These are phyloP conservation scores for Drosophila guanche DNA, from an alignment of 1,140 invertebrate genomes.

Conservation along the genomic window DNA sequence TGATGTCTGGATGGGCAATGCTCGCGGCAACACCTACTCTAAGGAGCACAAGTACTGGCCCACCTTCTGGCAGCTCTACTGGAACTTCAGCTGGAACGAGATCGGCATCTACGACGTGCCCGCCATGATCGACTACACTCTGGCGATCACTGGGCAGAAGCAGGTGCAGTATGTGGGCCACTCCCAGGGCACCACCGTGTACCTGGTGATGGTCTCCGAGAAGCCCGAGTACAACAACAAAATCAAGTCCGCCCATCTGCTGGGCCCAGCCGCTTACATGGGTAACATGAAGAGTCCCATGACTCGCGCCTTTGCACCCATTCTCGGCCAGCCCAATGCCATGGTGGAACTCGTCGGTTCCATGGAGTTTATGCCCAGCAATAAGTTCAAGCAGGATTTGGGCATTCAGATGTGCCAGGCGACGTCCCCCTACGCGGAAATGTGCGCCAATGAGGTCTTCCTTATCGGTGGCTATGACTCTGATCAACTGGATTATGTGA, in stretches of 20 bases:
- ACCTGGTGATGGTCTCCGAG: conserved; percentile 85
- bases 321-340: conserved; percentile 72
- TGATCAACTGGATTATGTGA: conserved; percentile 81
- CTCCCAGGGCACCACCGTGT: conserved; percentile 86
- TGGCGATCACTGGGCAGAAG: conserved; percentile 84
- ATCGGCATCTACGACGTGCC: conserved; percentile 89
- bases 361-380: conserved; percentile 85
- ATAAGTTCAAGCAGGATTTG: conserved; percentile 83
- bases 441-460: conserved; percentile 86
- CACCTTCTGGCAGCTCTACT: conserved; percentile 81
- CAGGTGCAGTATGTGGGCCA: conserved; percentile 88
- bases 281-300: conserved; percentile 81
- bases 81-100: conserved; percentile 88
- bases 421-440: conserved; percentile 73
- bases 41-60: conserved; percentile 84
- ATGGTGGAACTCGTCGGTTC: conserved; percentile 84
- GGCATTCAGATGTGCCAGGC: conserved; percentile 84
- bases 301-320: conserved; percentile 66
- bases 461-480: conserved; percentile 84
- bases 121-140: conserved; percentile 87
- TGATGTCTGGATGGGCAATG: conserved; percentile 87
- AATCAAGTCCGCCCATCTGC: conserved; percentile 84
- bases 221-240: conserved; percentile 85
- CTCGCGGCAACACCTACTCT: conserved; percentile 87
- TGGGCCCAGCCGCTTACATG: conserved; percentile 85